Percentiles rank a stretch among this genome's conserved stretches.
These are phyloP conservation scores for Cryptophagus acutangulus DNA, from an alignment of 2,888 invertebrate genomes.

Conservation along the genomic window DNA sequence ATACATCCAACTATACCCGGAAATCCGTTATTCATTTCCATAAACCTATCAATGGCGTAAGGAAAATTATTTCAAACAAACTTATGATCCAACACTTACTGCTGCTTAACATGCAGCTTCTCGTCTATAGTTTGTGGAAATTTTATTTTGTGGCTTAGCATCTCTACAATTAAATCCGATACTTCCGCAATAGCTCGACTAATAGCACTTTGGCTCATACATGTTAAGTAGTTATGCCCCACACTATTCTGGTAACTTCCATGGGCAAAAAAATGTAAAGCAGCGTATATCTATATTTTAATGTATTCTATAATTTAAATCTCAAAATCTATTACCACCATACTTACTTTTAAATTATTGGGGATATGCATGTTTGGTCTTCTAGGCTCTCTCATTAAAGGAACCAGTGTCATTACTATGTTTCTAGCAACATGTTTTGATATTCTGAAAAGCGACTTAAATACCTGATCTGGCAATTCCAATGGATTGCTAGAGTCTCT, in stretches of 20 bases:
- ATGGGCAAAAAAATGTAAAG: conserved; percentile 11
- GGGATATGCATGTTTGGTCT: neutral
- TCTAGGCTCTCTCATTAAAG: neutral
- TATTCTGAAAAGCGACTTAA: neutral
- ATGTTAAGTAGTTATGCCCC: conserved; percentile 8
- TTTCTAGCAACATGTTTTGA: neutral
- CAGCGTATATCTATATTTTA: neutral
- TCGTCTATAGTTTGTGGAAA: conserved; percentile 7
- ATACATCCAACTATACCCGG: conserved; percentile 6
- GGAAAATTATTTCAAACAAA: neutral
- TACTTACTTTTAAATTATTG: neutral
- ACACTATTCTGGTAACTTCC: conserved; percentile 13
- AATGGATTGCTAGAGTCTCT: conserved; percentile 1
- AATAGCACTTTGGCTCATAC: conserved; percentile 9
- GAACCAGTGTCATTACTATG: neutral
- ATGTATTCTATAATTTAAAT: neutral
- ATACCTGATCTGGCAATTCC: neutral
- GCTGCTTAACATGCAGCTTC: too few species aligned
- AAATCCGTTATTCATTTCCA: conserved; percentile 5
- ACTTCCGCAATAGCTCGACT: conserved; percentile 6
- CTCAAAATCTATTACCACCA: neutral
- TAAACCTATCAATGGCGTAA: conserved; percentile 7
- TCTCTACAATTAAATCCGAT: conserved; percentile 3
- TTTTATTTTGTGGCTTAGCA: conserved; percentile 3
- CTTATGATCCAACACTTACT: conserved; percentile 6